phyloP scores from a whole-genome alignment of 1,140 invertebrate species.

The Drosophila lacteicornis region DNA sequence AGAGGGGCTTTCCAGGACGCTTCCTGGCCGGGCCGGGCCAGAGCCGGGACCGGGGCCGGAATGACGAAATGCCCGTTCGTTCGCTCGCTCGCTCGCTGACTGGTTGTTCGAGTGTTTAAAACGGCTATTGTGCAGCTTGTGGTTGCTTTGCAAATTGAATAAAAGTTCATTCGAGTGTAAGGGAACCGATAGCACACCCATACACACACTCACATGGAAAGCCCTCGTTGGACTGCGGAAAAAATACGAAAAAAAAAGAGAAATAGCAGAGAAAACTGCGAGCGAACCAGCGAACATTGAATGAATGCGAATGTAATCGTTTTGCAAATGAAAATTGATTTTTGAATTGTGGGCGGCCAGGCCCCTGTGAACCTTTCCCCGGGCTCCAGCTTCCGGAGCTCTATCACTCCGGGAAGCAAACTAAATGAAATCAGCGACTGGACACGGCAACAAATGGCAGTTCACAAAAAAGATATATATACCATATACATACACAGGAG shows the following conservation, averaged over 20 bases:
- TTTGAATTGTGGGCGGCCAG: conserved; percentile 77
- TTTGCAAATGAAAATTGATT: conserved; percentile 84
- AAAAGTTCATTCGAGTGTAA: conserved; percentile 84
- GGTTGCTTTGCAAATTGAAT: conserved; percentile 83
- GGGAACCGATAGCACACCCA: conserved; percentile 77
- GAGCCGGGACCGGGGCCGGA: conserved; percentile 18
- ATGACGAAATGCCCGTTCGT: conserved; percentile 75
- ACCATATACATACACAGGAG: conserved; percentile 1
- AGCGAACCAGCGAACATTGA: conserved; percentile 78
- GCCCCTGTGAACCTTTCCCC: conserved; percentile 9
- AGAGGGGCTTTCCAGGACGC: neutral
- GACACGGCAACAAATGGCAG: conserved; percentile 48
- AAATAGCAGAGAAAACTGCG: conserved; percentile 52
- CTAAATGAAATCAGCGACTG: conserved; percentile 78
- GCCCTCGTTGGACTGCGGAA: conserved; percentile 25
- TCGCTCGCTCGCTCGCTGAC: conserved; percentile 38
- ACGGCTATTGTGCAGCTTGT: conserved; percentile 82
- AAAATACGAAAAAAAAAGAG: conserved; percentile 22
- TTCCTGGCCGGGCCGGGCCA: conserved; percentile 10
- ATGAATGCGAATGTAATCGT: conserved; percentile 83
- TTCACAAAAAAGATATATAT: conserved; percentile 15
- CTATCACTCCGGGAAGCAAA: conserved; percentile 68
- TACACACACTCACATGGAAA: conserved; percentile 43
- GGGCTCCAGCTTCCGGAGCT: conserved; percentile 39
- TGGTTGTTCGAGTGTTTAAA: conserved; percentile 82